Evolutionary conservation across 2,888 invertebrate genomes (phyloP).

Genomic region (Cataglyphis rosenhaueri): DNA sequence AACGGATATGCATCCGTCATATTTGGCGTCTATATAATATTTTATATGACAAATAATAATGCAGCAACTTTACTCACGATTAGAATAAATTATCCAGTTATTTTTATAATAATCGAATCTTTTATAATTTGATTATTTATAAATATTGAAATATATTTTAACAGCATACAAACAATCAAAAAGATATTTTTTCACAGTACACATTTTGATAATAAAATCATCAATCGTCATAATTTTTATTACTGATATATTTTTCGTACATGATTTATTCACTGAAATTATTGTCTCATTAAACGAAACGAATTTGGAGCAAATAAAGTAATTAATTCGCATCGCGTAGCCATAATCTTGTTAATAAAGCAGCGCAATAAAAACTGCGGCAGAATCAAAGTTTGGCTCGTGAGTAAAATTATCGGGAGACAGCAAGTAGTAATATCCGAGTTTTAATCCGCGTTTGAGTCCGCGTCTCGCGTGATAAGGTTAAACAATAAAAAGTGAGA

Average conservation of each 20-base stretch:
- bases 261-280: slow-evolving; percentile 9
- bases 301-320: slow-evolving; percentile 1
- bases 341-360: slow-evolving; percentile 58
- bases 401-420: slow-evolving; percentile 53
- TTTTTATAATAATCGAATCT: slow-evolving; percentile 32
- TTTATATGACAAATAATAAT: neutral
- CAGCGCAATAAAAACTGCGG: slow-evolving; percentile 39
- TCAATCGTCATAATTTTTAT: neutral
- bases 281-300: slow-evolving; percentile 19
- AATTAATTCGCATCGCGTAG: slow-evolving; percentile 61
- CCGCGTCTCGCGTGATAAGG: slow-evolving; percentile 31
- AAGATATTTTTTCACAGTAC: slow-evolving; percentile 2
- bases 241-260: neutral
- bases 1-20: slow-evolving; percentile 1
- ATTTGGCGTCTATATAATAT: neutral
- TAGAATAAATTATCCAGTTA: neutral
- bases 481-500: neutral
- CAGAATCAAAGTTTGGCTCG: slow-evolving; percentile 49
- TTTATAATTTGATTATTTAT: slow-evolving; percentile 16
- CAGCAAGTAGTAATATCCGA: slow-evolving; percentile 29
- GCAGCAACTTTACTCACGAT: neutral
- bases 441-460: slow-evolving; percentile 15
- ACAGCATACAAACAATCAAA: neutral
- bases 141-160: slow-evolving; percentile 2
- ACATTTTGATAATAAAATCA: neutral